Percentiles rank a stretch among this genome's conserved stretches.
Conservation (phyloP, 2,888 invertebrate genomes). For the Onthophagus sagittarius region DNA sequence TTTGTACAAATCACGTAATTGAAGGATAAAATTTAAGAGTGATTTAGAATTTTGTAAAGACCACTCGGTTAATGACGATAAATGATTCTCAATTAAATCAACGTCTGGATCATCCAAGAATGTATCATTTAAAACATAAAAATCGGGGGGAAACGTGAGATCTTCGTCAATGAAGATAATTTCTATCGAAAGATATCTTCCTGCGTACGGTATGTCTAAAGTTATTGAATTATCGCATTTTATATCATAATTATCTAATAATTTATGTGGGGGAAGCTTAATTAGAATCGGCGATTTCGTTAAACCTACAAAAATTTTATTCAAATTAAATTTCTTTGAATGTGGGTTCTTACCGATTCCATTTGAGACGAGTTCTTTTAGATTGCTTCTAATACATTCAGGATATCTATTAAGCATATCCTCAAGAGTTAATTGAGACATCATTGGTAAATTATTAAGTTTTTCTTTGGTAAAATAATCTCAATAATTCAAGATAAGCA, state of each 20-base stretch:
- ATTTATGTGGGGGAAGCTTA: slow-evolving; percentile 17
- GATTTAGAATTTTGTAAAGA: slow-evolving; percentile 57
- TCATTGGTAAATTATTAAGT: neutral
- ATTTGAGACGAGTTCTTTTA: slow-evolving; percentile 31
- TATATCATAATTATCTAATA: slow-evolving; percentile 7
- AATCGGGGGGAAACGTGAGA: slow-evolving; percentile 62
- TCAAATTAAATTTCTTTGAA: neutral
- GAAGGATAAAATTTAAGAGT: slow-evolving; percentile 58
- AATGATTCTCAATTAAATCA: slow-evolving; percentile 50
- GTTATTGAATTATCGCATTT: slow-evolving; percentile 49
- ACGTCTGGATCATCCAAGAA: slow-evolving; percentile 60
- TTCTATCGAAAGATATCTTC: slow-evolving; percentile 64
- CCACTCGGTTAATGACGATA: slow-evolving; percentile 64
- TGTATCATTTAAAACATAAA: slow-evolving; percentile 66
- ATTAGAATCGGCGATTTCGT: slow-evolving; percentile 25
- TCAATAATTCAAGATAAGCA: neutral
- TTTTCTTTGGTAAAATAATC: slow-evolving; percentile 7
- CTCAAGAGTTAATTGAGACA: slow-evolving; percentile 24
- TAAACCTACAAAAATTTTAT: slow-evolving; percentile 30
- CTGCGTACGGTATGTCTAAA: slow-evolving; percentile 66
- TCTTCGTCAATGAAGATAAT: slow-evolving; percentile 60
- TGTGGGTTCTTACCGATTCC: slow-evolving; percentile 32
- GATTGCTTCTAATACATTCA: slow-evolving; percentile 32
- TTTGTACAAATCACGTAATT: slow-evolving; percentile 61
- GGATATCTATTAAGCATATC: slow-evolving; percentile 33